Evolutionary conservation across 2,888 invertebrate genomes (phyloP).

Genomic region (Linnaemya tessellans): DNA sequence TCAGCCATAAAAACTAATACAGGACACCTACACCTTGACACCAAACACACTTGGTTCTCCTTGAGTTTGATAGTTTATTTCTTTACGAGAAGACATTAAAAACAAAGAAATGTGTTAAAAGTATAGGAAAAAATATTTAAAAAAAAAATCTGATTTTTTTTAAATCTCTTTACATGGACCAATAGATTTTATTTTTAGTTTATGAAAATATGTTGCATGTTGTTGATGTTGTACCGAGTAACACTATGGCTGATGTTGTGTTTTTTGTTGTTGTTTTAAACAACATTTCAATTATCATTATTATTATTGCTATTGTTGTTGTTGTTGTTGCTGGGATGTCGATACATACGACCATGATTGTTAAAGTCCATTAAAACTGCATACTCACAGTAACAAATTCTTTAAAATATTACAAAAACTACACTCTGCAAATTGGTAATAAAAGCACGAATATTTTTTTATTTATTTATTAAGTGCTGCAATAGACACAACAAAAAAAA

Average conservation of each 20-base stretch:
- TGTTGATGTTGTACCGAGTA: conserved; percentile 47
- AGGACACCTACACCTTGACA: conserved; percentile 58
- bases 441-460: neutral
- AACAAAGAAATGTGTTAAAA: conserved; percentile 50
- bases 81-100: conserved; percentile 47
- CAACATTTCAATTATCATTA: conserved; percentile 70
- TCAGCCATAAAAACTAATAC: conserved; percentile 27
- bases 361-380: conserved; percentile 59
- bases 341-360: conserved; percentile 48
- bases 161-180: conserved; percentile 22
- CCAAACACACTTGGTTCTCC: conserved; percentile 2
- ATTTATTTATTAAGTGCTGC: too few relatives aligned
- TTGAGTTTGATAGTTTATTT: conserved; percentile 7
- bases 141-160: neutral
- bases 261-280: conserved; percentile 15
- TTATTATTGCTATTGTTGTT: conserved; percentile 54
- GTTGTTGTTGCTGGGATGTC: conserved; percentile 41
- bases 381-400: conserved; percentile 34
- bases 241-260: conserved; percentile 27
- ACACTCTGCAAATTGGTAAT: conserved; percentile 13
- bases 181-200: conserved; percentile 49
- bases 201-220: conserved; percentile 60
- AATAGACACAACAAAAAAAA: too few relatives aligned
- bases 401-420: neutral
- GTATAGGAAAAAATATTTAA: conserved; percentile 11